Evolutionary conservation across 2,113 vertebrate species (phyloP).

Genomic region (Nerophis ophidion): DNA sequence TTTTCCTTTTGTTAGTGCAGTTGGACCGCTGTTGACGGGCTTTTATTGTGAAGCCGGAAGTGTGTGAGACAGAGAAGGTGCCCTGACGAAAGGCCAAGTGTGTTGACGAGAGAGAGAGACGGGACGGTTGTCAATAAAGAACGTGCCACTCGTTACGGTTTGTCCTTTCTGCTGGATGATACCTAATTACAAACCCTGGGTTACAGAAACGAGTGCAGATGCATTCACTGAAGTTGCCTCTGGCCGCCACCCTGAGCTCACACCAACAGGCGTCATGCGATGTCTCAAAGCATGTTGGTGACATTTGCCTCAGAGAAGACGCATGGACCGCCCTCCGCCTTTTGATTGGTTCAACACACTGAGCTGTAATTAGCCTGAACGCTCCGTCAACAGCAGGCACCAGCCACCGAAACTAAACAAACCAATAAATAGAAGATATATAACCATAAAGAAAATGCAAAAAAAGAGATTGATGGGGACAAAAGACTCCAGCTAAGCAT

Average conservation of each 20-base stretch:
- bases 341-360: constrained; percentile 20
- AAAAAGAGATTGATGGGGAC: neutral
- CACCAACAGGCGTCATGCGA: constrained; percentile 16
- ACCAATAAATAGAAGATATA: neutral
- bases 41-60: too few relatives aligned
- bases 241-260: constrained; percentile 5
- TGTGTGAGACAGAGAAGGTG: too few relatives aligned
- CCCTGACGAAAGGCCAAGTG: too few relatives aligned
- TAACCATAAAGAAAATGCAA: neutral
- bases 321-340: constrained; percentile 12
- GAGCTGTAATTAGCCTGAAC: constrained; percentile 2
- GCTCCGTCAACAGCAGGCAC: constrained; percentile 13
- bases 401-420: neutral
- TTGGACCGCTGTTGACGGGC: too few relatives aligned
- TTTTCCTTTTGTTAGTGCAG: too few relatives aligned
- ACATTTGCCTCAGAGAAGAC: constrained; percentile 21
- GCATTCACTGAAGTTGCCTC: constrained; percentile 17
- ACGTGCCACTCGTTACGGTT: too few relatives aligned
- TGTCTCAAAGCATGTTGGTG: constrained; percentile 10
- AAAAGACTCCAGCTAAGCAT: neutral
- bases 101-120: too few relatives aligned
- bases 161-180: too few relatives aligned
- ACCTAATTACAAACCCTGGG: too few relatives aligned
- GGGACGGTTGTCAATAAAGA: too few relatives aligned
- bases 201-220: constrained; percentile 15